A percentile compares a stretch with the other conserved stretches of the same genome.
These are phyloP conservation scores for Cataglyphis rosenhaueri DNA, from an alignment of 2,888 invertebrate species.

Conservation along the genomic window DNA sequence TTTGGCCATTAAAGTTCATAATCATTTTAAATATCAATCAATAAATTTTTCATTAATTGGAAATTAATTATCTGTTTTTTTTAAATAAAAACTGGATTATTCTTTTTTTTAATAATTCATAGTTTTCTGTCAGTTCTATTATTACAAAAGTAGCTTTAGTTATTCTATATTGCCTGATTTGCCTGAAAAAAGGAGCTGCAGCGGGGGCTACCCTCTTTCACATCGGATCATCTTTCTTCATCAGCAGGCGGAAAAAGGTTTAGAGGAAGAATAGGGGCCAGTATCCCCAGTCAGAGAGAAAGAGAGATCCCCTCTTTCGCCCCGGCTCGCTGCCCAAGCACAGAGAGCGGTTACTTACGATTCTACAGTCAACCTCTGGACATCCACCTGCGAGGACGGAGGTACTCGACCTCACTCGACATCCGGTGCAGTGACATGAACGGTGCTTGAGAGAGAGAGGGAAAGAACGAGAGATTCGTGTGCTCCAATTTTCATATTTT, in stretches of 20 bases:
- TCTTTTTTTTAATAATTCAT: neutral
- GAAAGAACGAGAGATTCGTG: constrained; percentile 60
- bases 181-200: constrained; percentile 12
- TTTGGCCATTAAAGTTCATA: neutral
- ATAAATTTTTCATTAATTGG: neutral
- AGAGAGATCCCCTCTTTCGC: constrained; percentile 72
- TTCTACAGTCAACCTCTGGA: constrained; percentile 85
- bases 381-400: constrained; percentile 85
- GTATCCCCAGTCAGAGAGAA: constrained; percentile 67
- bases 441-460: constrained; percentile 73
- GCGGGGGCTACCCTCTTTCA: constrained; percentile 56
- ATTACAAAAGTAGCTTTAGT: neutral
- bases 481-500: constrained; percentile 57
- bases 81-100: neutral
- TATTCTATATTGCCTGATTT: neutral
- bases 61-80: neutral
- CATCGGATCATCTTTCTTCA: constrained; percentile 50
- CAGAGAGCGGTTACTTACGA: constrained; percentile 81
- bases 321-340: constrained; percentile 72
- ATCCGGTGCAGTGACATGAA: constrained; percentile 84
- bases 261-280: constrained; percentile 77
- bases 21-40: neutral
- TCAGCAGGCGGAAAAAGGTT: constrained; percentile 64
- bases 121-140: neutral
- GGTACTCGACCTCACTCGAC: constrained; percentile 82